Evolutionary conservation across 2,113 vertebrate genomes (phyloP).

Genomic region (Chionomys nivalis): DNA sequence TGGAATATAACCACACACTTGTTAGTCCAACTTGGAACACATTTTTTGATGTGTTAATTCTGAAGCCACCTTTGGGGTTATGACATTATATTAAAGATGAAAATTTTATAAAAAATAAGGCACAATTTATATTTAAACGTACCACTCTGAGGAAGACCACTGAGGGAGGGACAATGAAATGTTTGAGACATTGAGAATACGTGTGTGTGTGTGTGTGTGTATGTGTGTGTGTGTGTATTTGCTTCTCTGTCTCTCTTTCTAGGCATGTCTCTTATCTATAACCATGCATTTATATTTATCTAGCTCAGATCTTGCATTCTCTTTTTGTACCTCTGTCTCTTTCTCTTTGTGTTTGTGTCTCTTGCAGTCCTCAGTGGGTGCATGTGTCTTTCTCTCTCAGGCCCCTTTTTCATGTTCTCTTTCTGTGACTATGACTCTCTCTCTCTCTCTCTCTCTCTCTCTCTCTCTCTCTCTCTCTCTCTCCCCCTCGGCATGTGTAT

Average conservation of each 20-base stretch:
- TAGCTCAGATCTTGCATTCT: conserved; percentile 53
- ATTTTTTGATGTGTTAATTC: conserved; percentile 78
- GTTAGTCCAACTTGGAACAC: conserved; percentile 21
- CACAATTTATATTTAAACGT: conserved; percentile 85
- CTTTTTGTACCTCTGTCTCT: not conserved
- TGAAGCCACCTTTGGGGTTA: conserved; percentile 79
- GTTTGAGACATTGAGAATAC: conserved; percentile 74
- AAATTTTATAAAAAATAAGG: conserved; percentile 86
- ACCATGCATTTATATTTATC: not conserved
- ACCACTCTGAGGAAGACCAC: conserved; percentile 79
- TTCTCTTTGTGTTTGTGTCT: not conserved
- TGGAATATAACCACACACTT: not conserved
- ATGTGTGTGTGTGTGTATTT: accelerated
- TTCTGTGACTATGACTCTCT: not conserved
- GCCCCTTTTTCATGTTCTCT: not conserved
- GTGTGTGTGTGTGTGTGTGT: too few species aligned
- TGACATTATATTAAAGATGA: conserved; percentile 85
- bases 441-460: too few species aligned
- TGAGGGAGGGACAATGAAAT: conserved; percentile 11
- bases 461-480: too few species aligned
- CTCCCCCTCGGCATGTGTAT: not conserved
- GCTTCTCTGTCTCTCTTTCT: not conserved
- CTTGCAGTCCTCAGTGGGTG: not conserved
- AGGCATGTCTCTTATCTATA: not conserved
- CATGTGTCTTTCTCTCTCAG: not conserved